Base-by-base conservation (phyloP, 2,113 vertebrate genomes). In the Aldabrachelys gigantea region DNA sequence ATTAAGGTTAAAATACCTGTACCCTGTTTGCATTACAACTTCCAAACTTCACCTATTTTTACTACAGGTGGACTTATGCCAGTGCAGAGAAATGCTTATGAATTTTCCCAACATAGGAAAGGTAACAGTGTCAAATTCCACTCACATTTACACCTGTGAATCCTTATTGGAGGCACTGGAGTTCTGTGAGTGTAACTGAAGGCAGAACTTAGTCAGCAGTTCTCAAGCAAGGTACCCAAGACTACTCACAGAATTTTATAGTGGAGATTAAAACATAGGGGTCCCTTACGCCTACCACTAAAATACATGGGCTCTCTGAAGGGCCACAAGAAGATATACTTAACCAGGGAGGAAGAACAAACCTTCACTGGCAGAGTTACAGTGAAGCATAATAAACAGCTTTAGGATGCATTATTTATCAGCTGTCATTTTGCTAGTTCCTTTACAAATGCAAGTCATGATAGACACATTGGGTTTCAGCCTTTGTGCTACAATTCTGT, bases 361-460 rank as follows among this genome's bases (percentile, higher is more conserved):
- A 25, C 38, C 11, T 14, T 11, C 12, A 52, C 85, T 72, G 91
- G 44, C 91, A 88, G 38, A 88, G 27, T 95, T 96, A 86, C 95
- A 93, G 76, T 89, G 78, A 90, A 88, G 82, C 1, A 75, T 50
- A 19, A 47, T 24, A 65, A 92, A 95, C 62, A 93, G 59, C 88
- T 94, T 79, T 89, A 80, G 59, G 54, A 35, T 97, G 47, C 95
- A 97, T 97, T 97, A 97, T 97, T 98, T 94, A 97, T 97, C 89
- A 96, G 80, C 72, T 92, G 91, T 93, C 47, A 80, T 72, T 53
- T 95, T 94, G 88, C 85, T 89, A 2, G 65, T 89, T 13, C 3
- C 25, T 27, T 27, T 75, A 80, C 75, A 59, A 88, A 80, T 19
- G 31, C 78, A 88, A 59, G 10, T 62, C 85, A 29, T 52, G 29